Conservation (phyloP, 2,888 invertebrate genomes). For the Timema cristinae region DNA sequence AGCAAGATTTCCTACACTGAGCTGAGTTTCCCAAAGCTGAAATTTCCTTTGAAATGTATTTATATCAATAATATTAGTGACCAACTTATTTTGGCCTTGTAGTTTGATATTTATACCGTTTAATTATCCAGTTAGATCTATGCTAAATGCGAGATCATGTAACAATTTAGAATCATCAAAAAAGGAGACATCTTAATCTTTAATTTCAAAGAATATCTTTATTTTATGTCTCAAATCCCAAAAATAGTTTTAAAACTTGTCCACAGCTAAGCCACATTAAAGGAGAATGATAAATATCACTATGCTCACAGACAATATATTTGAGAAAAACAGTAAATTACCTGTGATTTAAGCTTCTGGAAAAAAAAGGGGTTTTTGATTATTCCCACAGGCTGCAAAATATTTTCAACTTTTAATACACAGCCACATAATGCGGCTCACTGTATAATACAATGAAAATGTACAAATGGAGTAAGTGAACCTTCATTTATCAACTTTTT, state of each 20-base stretch:
- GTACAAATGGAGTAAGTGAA: not conserved
- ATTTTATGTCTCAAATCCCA: not conserved
- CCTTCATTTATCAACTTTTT: not conserved
- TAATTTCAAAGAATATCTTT: too few relatives aligned
- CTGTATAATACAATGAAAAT: too few relatives aligned
- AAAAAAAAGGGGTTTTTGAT: not conserved
- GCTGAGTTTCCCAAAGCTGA: too few relatives aligned
- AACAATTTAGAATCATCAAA: not conserved
- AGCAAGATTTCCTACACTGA: too few relatives aligned
- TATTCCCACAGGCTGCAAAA: not conserved
- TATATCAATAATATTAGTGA: too few relatives aligned
- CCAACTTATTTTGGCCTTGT: too few relatives aligned
- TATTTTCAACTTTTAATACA: not conserved
- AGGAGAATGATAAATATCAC: not conserved
- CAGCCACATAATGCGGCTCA: too few relatives aligned
- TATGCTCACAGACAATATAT: not conserved
- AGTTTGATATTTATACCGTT: not conserved
- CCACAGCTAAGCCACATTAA: not conserved
- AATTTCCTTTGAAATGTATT: too few relatives aligned
- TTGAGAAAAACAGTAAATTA: not conserved
- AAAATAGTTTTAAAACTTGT: not conserved
- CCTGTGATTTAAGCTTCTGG: constrained; percentile 4
- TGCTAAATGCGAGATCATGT: too few relatives aligned
- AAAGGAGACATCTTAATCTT: too few relatives aligned
- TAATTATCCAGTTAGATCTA: too few relatives aligned